Conservation (phyloP, 2,888 invertebrate species). For the Trissolcus brochymenae region DNA sequence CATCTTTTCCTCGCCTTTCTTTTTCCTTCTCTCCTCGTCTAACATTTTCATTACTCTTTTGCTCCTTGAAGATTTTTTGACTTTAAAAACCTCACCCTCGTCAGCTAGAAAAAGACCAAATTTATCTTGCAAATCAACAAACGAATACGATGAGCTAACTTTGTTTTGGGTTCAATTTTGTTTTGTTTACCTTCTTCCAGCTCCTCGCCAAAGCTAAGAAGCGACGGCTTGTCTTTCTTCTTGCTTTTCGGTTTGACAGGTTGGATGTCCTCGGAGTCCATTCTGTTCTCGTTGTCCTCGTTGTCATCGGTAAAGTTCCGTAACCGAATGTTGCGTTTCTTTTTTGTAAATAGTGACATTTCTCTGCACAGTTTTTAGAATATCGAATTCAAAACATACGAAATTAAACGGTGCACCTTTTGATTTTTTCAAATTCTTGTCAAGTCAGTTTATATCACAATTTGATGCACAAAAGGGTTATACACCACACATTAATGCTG, state of each 20-base stretch:
- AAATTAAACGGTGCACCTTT: too few species aligned
- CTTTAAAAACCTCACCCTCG: conserved; percentile 93
- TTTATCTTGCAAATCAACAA: background rate
- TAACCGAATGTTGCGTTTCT: conserved; percentile 88
- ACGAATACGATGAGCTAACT: background rate
- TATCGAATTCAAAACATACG: background rate
- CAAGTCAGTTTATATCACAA: background rate
- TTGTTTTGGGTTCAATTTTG: background rate
- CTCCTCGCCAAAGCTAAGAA: conserved; percentile 88
- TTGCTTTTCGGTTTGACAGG: conserved; percentile 78
- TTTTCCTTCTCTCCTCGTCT: conserved; percentile 85
- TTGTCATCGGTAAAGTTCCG: conserved; percentile 84
- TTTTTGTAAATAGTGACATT: conserved; percentile 92
- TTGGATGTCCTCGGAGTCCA: conserved; percentile 75
- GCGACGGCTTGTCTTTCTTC: conserved; percentile 77
- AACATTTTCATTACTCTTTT: conserved; percentile 90
- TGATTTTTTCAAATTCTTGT: background rate
- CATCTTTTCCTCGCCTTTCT: conserved; percentile 78
- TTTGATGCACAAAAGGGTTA: background rate
- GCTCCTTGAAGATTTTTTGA: conserved; percentile 96
- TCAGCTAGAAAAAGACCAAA: conserved; percentile 79
- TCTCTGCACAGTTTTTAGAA: background rate
- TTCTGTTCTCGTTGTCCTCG: conserved; percentile 82
- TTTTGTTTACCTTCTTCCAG: conserved; percentile 71
- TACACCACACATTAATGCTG: background rate